A percentile compares a stretch with the other conserved stretches of the same genome.
Conservation (phyloP, 2,888 invertebrate genomes). For the Cryptocephalus primarius region DNA sequence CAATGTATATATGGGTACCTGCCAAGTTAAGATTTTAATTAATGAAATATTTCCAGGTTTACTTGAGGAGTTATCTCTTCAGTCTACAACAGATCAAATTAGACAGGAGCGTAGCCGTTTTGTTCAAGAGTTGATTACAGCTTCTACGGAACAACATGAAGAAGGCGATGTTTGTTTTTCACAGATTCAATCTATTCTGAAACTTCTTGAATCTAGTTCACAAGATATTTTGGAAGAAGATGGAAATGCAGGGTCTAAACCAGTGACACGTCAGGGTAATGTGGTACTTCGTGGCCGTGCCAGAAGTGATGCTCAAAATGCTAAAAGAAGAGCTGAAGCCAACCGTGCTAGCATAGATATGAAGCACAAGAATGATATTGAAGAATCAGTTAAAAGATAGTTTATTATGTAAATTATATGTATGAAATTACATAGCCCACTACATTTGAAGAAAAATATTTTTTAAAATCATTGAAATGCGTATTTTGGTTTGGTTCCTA, state of each 20-base stretch:
- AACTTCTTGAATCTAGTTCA: conserved; percentile 12
- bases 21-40: too few species aligned
- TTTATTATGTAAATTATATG: not conserved
- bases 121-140: conserved; percentile 58
- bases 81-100: conserved; percentile 44
- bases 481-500: too few species aligned
- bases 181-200: conserved; percentile 9
- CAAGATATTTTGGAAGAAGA: conserved; percentile 7
- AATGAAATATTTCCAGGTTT: conserved; percentile 16
- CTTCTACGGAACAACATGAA: conserved; percentile 32
- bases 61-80: conserved; percentile 44
- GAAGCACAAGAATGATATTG: conserved; percentile 8
- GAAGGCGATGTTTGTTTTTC: conserved; percentile 2
- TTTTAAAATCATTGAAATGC: too few species aligned
- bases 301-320: conserved; percentile 30
- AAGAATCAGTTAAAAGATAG: conserved; percentile 2
- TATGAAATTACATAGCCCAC: too few species aligned
- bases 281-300: conserved; percentile 29
- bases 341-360: conserved; percentile 19
- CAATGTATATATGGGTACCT: too few species aligned
- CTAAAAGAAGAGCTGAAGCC: conserved; percentile 31
- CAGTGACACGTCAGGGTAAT: conserved; percentile 15
- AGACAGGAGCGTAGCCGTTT: conserved; percentile 55
- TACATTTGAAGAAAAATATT: too few species aligned
- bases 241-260: conserved; percentile 6